Conservation (phyloP, 2,113 vertebrate species). For the Sminthopsis crassicaudata region DNA sequence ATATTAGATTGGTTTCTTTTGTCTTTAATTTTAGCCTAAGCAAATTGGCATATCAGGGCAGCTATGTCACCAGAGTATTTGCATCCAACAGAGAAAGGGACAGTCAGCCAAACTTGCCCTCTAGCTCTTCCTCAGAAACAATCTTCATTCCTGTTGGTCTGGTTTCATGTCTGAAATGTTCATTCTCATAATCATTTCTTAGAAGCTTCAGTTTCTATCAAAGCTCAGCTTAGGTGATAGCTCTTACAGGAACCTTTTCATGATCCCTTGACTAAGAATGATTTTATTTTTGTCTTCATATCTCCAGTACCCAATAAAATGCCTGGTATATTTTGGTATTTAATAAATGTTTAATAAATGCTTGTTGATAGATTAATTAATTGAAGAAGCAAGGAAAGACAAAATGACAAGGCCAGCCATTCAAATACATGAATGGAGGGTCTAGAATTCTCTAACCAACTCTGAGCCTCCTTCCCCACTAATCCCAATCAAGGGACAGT, state of each 20-base stretch:
- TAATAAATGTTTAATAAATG: neutral
- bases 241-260: neutral
- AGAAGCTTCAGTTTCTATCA: neutral
- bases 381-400: neutral
- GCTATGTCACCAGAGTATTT: neutral
- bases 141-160: neutral
- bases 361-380: neutral
- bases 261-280: neutral
- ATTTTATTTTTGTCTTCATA: neutral
- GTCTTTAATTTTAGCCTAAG: neutral
- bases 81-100: neutral
- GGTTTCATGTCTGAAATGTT: neutral
- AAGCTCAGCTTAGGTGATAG: no score
- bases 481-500: no score
- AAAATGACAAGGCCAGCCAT: neutral
- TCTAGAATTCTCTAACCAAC: no score
- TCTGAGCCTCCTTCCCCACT: no score
- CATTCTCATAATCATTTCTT: neutral
- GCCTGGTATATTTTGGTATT: neutral
- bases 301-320: neutral
- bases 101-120: neutral
- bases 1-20: neutral
- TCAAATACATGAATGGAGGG: neutral
- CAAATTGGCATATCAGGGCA: neutral
- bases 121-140: neutral